These are phyloP conservation scores for Bibio marci DNA, from an alignment of 2,888 invertebrate genomes.

Conservation along the genomic window DNA sequence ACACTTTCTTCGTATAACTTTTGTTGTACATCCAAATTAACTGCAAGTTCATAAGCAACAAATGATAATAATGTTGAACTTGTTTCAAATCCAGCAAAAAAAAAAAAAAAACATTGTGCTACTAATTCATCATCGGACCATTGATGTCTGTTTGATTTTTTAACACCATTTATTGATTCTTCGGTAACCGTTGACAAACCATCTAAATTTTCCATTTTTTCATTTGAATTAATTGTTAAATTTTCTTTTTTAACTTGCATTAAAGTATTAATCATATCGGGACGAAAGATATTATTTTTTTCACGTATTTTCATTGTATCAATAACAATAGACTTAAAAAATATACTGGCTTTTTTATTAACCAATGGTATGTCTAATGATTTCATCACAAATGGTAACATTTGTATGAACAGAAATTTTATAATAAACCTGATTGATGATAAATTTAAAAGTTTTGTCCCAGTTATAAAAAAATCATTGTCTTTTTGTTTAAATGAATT, in stretches of 20 bases:
- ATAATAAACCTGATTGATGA: neutral
- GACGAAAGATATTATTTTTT: neutral
- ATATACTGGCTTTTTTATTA: neutral
- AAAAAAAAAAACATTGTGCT: conserved; percentile 33
- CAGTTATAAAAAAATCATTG: neutral
- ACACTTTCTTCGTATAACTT: conserved; percentile 31
- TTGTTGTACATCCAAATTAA: conserved; percentile 24
- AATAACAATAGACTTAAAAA: neutral
- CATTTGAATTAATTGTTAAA: conserved; percentile 7
- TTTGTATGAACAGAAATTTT: neutral
- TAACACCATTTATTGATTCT: conserved; percentile 2
- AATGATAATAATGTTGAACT: conserved; percentile 28
- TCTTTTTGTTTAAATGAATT: neutral
- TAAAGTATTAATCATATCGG: neutral
- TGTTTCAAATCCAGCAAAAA: conserved; percentile 34
- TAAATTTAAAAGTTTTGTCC: neutral
- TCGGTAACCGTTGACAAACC: too few relatives aligned
- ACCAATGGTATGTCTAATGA: neutral
- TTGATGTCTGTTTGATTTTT: neutral
- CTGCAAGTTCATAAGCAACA: conserved; percentile 27
- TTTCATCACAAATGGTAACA: neutral
- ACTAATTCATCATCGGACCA: conserved; percentile 25
- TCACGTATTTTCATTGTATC: neutral
- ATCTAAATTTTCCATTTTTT: neutral
- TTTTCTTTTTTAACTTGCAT: conserved; percentile 9